A percentile compares a stretch with the other conserved stretches of the same genome.
Conservation (phyloP, 2,888 invertebrate genomes). For the Elegia similella region DNA sequence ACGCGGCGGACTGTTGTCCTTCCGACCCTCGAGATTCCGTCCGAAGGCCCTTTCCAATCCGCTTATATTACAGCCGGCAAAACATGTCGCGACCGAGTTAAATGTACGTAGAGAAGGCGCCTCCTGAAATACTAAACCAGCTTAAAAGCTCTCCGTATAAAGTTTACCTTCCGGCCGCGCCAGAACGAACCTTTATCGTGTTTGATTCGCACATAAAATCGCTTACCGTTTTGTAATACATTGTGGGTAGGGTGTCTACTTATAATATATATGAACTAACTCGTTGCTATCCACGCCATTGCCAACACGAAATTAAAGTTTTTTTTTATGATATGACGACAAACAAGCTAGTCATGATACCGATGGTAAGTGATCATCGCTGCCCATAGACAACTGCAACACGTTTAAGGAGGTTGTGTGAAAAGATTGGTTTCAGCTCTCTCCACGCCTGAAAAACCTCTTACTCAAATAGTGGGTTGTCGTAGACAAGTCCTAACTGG, state of each 20-base stretch:
- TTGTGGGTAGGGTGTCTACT: background rate
- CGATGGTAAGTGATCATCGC: no score
- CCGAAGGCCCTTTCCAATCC: conserved; percentile 32
- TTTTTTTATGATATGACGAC: no score
- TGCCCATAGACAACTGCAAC: no score
- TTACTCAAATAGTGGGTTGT: no score
- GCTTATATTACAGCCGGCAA: conserved; percentile 33
- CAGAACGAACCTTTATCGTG: conserved; percentile 10
- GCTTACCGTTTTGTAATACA: background rate
- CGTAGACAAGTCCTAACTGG: no score
- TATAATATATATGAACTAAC: background rate
- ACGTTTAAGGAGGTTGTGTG: no score
- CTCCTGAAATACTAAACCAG: conserved; percentile 25
- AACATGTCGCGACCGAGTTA: conserved; percentile 32
- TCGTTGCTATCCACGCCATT: background rate
- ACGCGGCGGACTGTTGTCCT: conserved; percentile 28
- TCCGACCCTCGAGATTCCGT: conserved; percentile 30
- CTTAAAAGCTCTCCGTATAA: conserved; percentile 23
- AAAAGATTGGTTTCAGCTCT: no score
- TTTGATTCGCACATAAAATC: conserved; percentile 8
- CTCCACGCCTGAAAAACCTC: no score
- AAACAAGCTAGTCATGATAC: no score
- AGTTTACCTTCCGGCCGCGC: conserved; percentile 16
- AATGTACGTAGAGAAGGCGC: conserved; percentile 24
- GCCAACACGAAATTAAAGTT: no score